Evolutionary conservation across 1,140 invertebrate genomes (phyloP).

Genomic region (Anthonomus grandis): DNA sequence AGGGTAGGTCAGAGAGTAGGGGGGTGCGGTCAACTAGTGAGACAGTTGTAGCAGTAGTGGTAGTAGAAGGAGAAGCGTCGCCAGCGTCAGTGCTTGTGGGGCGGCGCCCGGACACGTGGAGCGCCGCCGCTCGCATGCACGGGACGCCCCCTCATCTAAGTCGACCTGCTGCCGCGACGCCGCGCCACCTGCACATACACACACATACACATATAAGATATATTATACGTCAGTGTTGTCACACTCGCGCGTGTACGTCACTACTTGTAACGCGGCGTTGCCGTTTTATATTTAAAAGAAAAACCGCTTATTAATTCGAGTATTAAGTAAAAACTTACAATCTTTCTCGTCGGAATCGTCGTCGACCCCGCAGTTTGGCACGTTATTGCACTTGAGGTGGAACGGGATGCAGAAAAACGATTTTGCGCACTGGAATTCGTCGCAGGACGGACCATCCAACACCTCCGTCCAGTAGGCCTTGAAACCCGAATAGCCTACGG

Average conservation of each 20-base stretch:
- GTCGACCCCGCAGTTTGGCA: constrained; percentile 75
- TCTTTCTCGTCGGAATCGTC: constrained; percentile 78
- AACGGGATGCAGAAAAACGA: constrained; percentile 77
- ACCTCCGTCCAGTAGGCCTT: constrained; percentile 88
- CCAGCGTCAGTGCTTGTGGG: too few relatives aligned
- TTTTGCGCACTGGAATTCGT: constrained; percentile 63
- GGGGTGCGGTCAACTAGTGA: too few relatives aligned
- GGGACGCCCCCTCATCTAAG: constrained; percentile 26
- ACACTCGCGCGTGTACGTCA: too few relatives aligned
- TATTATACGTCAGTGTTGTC: too few relatives aligned
- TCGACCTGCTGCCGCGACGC: constrained; percentile 35
- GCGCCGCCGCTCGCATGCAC: constrained; percentile 30
- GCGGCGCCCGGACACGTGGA: constrained; percentile 28
- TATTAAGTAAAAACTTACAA: too few relatives aligned
- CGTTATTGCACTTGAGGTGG: constrained; percentile 71
- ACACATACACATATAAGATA: too few relatives aligned
- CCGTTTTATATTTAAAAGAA: too few relatives aligned
- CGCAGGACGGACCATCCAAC: constrained; percentile 54
- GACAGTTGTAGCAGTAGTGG: constrained; percentile 7
- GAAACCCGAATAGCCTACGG: constrained; percentile 78
- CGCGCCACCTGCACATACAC: constrained; percentile 41
- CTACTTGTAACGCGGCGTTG: too few relatives aligned
- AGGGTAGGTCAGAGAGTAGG: too few relatives aligned
- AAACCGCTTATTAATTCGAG: too few relatives aligned
- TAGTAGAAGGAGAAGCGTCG: constrained; percentile 39